Evolutionary conservation across 2,797 vertebrate species (phyloP), one percentile per base, ranked within the genome.

Genomic region (Pantherophis vulpinus): DNA sequence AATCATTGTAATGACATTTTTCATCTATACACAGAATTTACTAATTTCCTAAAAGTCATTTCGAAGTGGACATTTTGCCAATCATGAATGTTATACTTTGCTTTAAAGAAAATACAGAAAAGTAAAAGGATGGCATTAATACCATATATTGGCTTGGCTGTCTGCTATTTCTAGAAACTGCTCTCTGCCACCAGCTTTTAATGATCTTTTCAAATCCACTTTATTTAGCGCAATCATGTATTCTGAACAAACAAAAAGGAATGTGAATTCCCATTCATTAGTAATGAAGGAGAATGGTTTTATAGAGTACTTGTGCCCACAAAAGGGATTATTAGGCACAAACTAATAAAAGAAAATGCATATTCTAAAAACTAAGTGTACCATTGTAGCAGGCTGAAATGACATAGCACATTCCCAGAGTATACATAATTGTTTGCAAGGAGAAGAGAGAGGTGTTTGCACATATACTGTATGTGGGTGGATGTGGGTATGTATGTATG

Each of bases 11-110:
- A n/a, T 56, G 16, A 56, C 3, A 32, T 55, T 58, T 87, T 56
- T 58, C 54, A 32, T n/a, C 18, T 12, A 47, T 25, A 83, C 9
- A 87, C 27, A 87, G 18, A 87, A 20, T 87, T 2, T 55, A 55
- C 7, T 87, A 56, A 56, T 32, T 56, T 56, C 29, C n/a, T 56
- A 55, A 79, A 79, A 79, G 4, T 79, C 20, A 79, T 47, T 79
- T 79, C 1, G 5, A 4, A 42, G 9, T 23, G 23, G 74, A 79
- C 37, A 42, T 79, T 79, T 79, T 79, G 20, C 79, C 90, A 95
- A 94, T 95, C 95, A 96, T 93, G 94, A 94, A 96, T 83, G 92
- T 94, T 63, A 92, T 51, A 92, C 92, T 94, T 91, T 96, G 91
- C 83, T 91, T 96, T 93, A 93, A 58, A 92, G 32, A 79, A 95